Conservation (phyloP, 2,113 vertebrate species). For the Alethe castanea region DNA sequence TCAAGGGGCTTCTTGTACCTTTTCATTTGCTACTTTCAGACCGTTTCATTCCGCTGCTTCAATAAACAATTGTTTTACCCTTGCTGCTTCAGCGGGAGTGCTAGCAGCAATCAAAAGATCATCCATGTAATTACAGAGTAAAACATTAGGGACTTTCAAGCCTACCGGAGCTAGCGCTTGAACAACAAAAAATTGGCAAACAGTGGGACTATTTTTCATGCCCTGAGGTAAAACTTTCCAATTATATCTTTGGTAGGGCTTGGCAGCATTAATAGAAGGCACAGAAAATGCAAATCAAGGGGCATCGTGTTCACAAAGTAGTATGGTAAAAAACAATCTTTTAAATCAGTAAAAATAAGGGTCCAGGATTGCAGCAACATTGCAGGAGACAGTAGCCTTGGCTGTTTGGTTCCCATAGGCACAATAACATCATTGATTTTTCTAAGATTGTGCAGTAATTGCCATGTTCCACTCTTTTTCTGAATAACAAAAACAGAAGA, state of each 20-base stretch:
- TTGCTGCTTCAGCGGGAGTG: not conserved
- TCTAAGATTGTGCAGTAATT: not conserved
- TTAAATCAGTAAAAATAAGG: not conserved
- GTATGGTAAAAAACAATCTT: not conserved
- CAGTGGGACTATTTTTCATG: too few relatives aligned
- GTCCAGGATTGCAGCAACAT: not conserved
- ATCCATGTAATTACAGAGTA: too few relatives aligned
- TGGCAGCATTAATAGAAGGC: not conserved
- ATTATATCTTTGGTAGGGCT: not conserved
- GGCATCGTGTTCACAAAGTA: not conserved
- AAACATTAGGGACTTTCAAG: too few relatives aligned
- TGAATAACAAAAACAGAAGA: not conserved
- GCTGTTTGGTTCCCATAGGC: not conserved
- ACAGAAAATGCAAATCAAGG: not conserved
- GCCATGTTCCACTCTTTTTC: not conserved
- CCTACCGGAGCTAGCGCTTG: too few relatives aligned
- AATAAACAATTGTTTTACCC: not conserved
- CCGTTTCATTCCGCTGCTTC: not conserved
- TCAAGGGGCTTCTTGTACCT: not conserved
- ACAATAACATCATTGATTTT: not conserved
- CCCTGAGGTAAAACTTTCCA: not conserved
- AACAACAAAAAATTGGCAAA: not conserved
- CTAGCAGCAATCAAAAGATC: not conserved
- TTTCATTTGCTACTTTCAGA: not conserved
- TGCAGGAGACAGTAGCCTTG: not conserved